phyloP scores from a whole-genome alignment of 2,888 invertebrate genomes.

The Onthophagus sagittarius region DNA sequence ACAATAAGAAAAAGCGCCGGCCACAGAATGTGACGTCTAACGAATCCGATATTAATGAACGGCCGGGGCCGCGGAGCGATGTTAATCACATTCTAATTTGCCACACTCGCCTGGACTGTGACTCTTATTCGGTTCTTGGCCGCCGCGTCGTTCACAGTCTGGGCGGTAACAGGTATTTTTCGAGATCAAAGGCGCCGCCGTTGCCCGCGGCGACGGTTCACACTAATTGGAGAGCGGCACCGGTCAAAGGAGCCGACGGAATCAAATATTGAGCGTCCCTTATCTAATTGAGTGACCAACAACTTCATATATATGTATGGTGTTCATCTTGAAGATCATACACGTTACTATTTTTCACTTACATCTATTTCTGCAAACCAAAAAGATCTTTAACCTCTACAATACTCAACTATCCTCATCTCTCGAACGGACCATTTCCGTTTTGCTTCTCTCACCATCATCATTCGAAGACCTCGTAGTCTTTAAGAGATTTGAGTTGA shows the following conservation, averaged over 20 bases:
- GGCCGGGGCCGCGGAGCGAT: constrained; percentile 38
- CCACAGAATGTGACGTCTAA: constrained; percentile 38
- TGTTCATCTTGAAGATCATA: constrained; percentile 5
- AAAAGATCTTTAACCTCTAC: not conserved
- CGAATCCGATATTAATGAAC: constrained; percentile 35
- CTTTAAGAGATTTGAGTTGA: not conserved
- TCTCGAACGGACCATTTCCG: not conserved
- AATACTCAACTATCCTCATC: not conserved
- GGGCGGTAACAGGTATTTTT: constrained; percentile 47
- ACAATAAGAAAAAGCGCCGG: constrained; percentile 21
- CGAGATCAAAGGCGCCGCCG: constrained; percentile 48
- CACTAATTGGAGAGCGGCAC: constrained; percentile 52
- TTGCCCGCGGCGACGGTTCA: constrained; percentile 50
- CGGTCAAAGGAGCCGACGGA: constrained; percentile 51
- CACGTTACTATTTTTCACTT: not conserved
- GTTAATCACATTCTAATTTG: constrained; percentile 45
- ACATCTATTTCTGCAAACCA: not conserved
- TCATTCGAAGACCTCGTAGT: not conserved
- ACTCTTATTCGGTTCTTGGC: constrained; percentile 15
- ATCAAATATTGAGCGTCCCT: constrained; percentile 50
- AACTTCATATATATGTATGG: constrained; percentile 42
- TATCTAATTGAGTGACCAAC: constrained; percentile 52
- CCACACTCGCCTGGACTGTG: constrained; percentile 37
- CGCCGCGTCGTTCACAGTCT: constrained; percentile 37
- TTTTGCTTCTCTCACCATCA: not conserved